Evolutionary conservation across 2,888 invertebrate species (phyloP).

Genomic region (Megastigmus dorsalis): DNA sequence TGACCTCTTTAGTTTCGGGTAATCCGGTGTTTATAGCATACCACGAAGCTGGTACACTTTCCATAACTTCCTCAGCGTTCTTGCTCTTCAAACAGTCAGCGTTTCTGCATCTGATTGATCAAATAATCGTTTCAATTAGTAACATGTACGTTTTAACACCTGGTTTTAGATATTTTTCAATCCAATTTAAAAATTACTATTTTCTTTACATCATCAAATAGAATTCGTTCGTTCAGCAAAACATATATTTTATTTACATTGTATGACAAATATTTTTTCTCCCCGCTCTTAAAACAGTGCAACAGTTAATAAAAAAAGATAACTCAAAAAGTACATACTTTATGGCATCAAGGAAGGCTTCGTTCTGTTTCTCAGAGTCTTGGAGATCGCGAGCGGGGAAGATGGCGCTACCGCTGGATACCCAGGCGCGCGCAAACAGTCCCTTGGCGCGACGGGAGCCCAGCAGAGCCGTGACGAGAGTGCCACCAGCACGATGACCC

Average conservation of each 20-base stretch:
- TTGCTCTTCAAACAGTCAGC: slow-evolving; percentile 75
- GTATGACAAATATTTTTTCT: no score
- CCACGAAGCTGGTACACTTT: slow-evolving; percentile 85
- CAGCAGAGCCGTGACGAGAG: slow-evolving; percentile 85
- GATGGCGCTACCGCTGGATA: slow-evolving; percentile 85
- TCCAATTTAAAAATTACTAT: neutral
- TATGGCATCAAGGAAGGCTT: slow-evolving; percentile 78
- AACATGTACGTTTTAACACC: no score
- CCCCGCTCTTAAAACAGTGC: no score
- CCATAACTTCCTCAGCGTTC: slow-evolving; percentile 77
- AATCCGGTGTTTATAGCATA: slow-evolving; percentile 73
- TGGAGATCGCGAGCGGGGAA: slow-evolving; percentile 81
- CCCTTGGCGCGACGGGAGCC: slow-evolving; percentile 78
- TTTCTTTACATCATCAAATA: no score
- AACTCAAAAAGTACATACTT: no score
- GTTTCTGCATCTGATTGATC: slow-evolving; percentile 76
- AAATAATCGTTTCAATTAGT: neutral
- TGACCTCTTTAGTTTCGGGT: slow-evolving; percentile 75
- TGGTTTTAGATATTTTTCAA: no score
- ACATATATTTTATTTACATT: no score
- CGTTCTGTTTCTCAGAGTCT: slow-evolving; percentile 79
- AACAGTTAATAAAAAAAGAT: no score
- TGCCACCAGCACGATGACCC: slow-evolving; percentile 91
- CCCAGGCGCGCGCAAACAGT: slow-evolving; percentile 86
- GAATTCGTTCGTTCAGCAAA: no score